Percentiles rank a stretch among this genome's conserved stretches.
These are phyloP conservation scores for Mylabris phalerata DNA, from an alignment of 1,140 invertebrate genomes.

Conservation along the genomic window DNA sequence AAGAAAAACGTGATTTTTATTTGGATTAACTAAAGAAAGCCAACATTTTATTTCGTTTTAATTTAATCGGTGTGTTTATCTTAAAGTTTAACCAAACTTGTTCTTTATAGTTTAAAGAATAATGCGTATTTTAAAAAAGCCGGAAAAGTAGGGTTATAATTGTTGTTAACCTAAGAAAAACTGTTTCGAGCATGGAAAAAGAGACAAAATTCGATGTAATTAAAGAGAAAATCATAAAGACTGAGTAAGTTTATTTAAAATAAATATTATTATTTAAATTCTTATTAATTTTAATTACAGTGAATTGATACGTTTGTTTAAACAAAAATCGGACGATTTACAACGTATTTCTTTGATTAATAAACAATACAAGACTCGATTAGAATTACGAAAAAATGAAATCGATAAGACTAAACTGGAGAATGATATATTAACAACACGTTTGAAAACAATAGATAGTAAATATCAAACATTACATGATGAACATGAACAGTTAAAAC, in stretches of 20 bases:
- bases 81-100: background rate
- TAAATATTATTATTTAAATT: constrained; percentile 5
- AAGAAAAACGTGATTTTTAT: too few species aligned
- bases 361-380: constrained; percentile 4
- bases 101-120: too few species aligned
- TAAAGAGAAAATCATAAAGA: constrained; percentile 19
- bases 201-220: constrained; percentile 8
- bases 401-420: constrained; percentile 3
- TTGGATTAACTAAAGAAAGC: too few species aligned
- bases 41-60: too few species aligned
- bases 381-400: constrained; percentile 9
- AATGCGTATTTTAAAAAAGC: too few species aligned
- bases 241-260: constrained; percentile 9
- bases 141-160: background rate
- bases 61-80: background rate
- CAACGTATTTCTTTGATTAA: background rate
- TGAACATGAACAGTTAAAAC: background rate
- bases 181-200: background rate
- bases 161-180: background rate
- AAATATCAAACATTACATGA: background rate
- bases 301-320: background rate
- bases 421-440: constrained; percentile 1
- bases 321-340: constrained; percentile 2
- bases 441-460: background rate
- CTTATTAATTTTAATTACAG: background rate